Evolutionary conservation across 2,113 vertebrate genomes (phyloP), one percentile per base, ranked within the genome.

Genomic region (Ammodytes marinus): DNA sequence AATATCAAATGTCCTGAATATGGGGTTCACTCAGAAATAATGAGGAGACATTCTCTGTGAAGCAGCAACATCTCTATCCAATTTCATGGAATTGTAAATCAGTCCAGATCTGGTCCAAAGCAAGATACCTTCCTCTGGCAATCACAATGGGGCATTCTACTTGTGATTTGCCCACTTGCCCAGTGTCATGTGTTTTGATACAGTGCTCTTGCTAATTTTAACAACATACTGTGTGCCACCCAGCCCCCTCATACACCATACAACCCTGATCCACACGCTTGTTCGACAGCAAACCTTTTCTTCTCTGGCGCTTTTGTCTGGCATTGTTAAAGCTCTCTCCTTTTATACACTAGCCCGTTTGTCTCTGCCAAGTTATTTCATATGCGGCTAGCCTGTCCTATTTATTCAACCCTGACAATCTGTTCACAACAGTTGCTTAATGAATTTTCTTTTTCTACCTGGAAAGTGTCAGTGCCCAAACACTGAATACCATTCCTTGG

Each of bases 371-470:
- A 88, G 73, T 80, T 87, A 84, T 81, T 90, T 92, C 84, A 86
- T 80, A 84, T 74, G 80, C 87, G 87, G 73, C 80, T 79, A 45
- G 69, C 15, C 68, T 76, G 74, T 84, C 70, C 81, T 84, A 84
- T 93, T 90, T 86, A 89, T 93, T 86, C 88, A 88, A 86, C 79
- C 79, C 85, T 17, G 69, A 86, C 87, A 89, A 92, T 92, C 87
- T 91, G 88, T 86, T 88, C 85, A 39, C 74, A 89, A 78, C 74
- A 84, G 64, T 90, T 89, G 82, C 86, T 75, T 80, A 83, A 87
- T 91, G 58, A 81, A 45, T 27, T 27, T 71, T 80, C 69, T 74
- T 70, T 83, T 77, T 69, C 60, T 65, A 88, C 76, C 82, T 85
- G 82, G 79, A 88, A 90, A 84, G 57, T 75, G 19, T 39, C 3